Conservation (phyloP, 2,113 vertebrate genomes). For the Peromyscus leucopus region DNA sequence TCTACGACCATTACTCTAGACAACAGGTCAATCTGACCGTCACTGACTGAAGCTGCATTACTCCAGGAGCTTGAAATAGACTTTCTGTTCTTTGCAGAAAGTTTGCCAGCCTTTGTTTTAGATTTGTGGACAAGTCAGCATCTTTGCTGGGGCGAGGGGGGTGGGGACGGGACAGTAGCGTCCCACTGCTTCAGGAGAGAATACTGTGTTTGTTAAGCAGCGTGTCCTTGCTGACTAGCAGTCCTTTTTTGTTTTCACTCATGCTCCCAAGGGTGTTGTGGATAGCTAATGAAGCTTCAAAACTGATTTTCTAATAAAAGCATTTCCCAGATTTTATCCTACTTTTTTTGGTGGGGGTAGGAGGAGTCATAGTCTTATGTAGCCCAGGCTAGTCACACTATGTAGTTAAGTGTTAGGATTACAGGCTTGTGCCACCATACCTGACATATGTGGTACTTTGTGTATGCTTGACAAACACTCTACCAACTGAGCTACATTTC, state of each 20-base stretch:
- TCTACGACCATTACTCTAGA: neutral
- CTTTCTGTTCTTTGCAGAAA: neutral
- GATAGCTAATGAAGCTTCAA: neutral
- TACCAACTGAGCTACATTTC: neutral
- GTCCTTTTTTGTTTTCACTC: neutral
- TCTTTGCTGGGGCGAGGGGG: neutral
- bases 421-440: neutral
- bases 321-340: slow-evolving; percentile 23
- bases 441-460: neutral
- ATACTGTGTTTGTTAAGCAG: neutral
- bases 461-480: neutral
- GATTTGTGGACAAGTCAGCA: neutral
- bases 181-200: neutral
- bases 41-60: neutral
- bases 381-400: neutral
- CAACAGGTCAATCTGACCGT: neutral
- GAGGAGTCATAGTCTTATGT: neutral
- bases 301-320: neutral
- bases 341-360: neutral
- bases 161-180: neutral
- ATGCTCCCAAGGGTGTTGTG: neutral
- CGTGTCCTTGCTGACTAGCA: neutral
- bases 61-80: neutral
- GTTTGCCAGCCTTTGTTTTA: neutral
- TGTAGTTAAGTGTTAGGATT: neutral